Evolutionary conservation across 2,113 vertebrate species (phyloP).

Genomic region (Cavia porcellus): DNA sequence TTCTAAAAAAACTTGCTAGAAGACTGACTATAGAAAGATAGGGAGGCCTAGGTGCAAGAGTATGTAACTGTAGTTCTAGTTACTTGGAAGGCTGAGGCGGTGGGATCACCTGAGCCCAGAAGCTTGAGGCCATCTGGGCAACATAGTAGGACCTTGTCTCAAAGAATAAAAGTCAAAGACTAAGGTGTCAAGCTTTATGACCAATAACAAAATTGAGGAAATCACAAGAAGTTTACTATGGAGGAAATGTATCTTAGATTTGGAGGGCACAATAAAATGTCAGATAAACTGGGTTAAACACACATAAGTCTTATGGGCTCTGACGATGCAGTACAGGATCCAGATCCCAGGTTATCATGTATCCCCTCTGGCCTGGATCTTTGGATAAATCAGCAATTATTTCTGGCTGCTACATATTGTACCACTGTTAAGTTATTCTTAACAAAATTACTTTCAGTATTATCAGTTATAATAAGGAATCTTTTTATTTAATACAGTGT

Average conservation of each 20-base stretch:
- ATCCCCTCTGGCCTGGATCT: background rate
- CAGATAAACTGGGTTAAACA: background rate
- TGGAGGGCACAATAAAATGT: background rate
- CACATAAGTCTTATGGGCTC: background rate
- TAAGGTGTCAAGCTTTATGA: background rate
- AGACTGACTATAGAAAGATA: background rate
- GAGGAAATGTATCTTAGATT: background rate
- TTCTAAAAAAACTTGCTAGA: background rate
- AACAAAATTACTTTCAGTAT: background rate
- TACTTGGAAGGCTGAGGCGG: background rate
- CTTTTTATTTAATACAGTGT: slow-evolving; percentile 6
- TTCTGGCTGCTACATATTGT: background rate
- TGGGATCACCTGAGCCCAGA: background rate
- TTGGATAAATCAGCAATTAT: background rate
- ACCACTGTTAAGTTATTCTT: background rate
- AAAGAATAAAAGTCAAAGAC: background rate
- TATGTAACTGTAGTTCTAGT: background rate
- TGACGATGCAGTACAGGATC: background rate
- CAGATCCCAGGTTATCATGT: background rate
- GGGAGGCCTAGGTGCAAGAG: background rate
- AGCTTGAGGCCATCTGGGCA: background rate
- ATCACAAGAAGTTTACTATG: background rate
- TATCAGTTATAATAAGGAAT: background rate
- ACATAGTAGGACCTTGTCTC: background rate
- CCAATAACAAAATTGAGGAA: background rate